Base-by-base conservation (phyloP, 2,113 vertebrate genomes). In the Capreolus pygargus region DNA sequence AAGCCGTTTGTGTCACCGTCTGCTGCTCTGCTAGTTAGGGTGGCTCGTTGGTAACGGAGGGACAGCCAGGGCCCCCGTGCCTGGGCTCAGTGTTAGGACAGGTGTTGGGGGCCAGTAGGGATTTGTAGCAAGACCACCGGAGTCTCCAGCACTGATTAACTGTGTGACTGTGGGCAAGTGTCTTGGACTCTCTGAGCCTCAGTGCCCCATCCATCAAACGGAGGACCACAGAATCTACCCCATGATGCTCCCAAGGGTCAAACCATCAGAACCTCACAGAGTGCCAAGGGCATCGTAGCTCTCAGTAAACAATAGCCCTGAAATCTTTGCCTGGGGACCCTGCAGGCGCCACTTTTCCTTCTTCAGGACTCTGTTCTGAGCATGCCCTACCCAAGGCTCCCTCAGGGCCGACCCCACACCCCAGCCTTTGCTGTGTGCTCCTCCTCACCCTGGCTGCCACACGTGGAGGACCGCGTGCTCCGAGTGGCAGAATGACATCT, bases 51-150 rank as follows among this genome's bases (percentile, higher is more conserved):
- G 78, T 67, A 27, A n/a, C 7, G 50, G 57, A 21, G 45, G 58
- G 19, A 45, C 6, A 14, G 76, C 83, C 25, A 11, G 91, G 74
- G 23, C 23, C 74, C 70, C 3, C 47, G 52, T 27, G 27, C 1
- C 45, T 6, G 28, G 61, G 23, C 13, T 60, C 43, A 70, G 28
- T 3, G 6, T 74, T 28, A 27, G 54, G 60, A 83, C 43, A 16
- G 43, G 9, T 76, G 70, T 45, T 12, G n/a, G 23, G 28, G 33
- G 60, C 10, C 19, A 9, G 60, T n/a, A 7, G 6, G 7, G 28
- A 28, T 67, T 2, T 33, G 76, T 25, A n/a, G 57, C 0, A 1
- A 85, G 91, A 52, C 70, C 2, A 0, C 9, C 0, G 6, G 1
- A 61, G 60, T 21, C 28, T 43, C 58, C 17, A 13, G 11, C 27